Evolutionary conservation across 2,113 vertebrate species (phyloP).

Genomic region (Cnemophilus loriae): DNA sequence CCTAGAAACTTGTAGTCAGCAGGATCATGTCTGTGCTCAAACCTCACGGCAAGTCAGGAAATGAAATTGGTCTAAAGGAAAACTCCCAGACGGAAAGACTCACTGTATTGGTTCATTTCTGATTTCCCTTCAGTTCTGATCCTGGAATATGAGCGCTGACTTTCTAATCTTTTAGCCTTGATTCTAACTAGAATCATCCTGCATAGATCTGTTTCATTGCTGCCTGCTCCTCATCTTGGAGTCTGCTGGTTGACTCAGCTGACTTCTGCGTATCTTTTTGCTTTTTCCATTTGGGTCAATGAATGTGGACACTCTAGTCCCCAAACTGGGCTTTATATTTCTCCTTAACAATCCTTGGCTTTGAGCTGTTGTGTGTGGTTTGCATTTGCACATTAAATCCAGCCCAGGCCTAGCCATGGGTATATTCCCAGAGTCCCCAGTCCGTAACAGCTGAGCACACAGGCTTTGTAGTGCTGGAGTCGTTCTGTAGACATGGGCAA

Average conservation of each 20-base stretch:
- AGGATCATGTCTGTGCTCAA: neutral
- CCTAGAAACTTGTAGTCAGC: neutral
- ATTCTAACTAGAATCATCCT: neutral
- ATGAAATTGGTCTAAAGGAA: neutral
- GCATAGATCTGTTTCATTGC: neutral
- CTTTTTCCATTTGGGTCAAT: neutral
- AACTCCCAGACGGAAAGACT: neutral
- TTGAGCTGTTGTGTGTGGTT: neutral
- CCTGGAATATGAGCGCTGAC: neutral
- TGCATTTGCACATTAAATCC: neutral
- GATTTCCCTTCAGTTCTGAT: neutral
- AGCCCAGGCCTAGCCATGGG: neutral
- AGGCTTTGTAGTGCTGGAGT: neutral
- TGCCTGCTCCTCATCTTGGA: neutral
- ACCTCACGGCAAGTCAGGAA: neutral
- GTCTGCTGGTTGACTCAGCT: neutral
- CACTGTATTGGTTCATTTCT: neutral
- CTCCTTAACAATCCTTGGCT: neutral
- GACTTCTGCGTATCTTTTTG: neutral
- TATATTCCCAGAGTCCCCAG: neutral
- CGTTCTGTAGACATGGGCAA: neutral
- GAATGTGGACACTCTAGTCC: neutral
- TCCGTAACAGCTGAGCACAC: accelerated
- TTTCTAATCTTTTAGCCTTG: neutral
- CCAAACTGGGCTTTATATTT: neutral